Percentiles rank a stretch among this genome's conserved stretches.
These are phyloP conservation scores for Oreochromis niloticus DNA, from an alignment of 2,113 vertebrate species.

Conservation along the genomic window DNA sequence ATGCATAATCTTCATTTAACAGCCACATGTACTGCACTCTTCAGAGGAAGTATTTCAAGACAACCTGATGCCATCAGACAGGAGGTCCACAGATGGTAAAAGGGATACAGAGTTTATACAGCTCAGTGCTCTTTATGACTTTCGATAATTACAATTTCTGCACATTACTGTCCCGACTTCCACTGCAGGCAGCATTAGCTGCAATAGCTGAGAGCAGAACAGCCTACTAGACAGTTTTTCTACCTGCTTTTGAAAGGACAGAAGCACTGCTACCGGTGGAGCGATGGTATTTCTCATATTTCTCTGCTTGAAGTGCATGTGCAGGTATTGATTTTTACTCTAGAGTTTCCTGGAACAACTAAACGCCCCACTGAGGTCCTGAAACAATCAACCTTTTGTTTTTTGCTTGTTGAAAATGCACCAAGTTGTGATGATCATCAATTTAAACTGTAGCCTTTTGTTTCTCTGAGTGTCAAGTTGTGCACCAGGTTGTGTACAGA, in stretches of 20 bases:
- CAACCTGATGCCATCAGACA: neutral
- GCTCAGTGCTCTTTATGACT: slow-evolving; percentile 35
- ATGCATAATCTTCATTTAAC: neutral
- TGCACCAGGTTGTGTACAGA: neutral
- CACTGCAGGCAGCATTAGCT: slow-evolving; percentile 28
- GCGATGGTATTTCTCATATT: neutral
- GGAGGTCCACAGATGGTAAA: slow-evolving; percentile 9
- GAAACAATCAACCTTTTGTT: neutral
- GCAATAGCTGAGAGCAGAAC: neutral
- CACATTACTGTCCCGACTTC: slow-evolving; percentile 34
- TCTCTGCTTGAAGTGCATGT: neutral
- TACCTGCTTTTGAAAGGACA: neutral
- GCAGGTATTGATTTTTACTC: slow-evolving; percentile 6
- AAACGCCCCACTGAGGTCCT: neutral
- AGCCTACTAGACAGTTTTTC: neutral
- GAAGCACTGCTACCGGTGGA: neutral
- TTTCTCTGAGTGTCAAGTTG: neutral
- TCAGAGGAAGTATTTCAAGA: neutral
- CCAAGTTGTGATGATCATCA: neutral
- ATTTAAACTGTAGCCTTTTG: neutral
- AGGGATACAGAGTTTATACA: neutral
- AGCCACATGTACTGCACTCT: neutral
- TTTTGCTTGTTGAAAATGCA: neutral
- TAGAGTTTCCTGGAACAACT: neutral
- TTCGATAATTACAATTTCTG: slow-evolving; percentile 30